These are phyloP conservation scores for Cebidichthys violaceus DNA, from an alignment of 2,113 vertebrate species.

Conservation along the genomic window DNA sequence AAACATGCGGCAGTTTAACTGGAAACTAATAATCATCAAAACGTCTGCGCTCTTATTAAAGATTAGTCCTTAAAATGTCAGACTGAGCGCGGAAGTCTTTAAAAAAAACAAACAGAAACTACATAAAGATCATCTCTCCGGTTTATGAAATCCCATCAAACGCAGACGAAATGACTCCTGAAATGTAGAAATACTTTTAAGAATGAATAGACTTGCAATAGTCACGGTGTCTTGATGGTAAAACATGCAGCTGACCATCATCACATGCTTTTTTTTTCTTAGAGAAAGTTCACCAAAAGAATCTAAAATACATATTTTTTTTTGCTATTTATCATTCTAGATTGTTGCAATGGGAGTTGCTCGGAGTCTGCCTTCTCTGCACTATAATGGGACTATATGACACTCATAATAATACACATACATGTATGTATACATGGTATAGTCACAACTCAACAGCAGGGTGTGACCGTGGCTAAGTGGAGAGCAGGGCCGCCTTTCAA, in stretches of 20 bases:
- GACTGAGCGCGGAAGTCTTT: neutral
- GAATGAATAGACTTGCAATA: neutral
- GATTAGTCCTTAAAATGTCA: neutral
- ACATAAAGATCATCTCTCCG: neutral
- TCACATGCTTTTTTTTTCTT: neutral
- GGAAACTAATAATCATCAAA: neutral
- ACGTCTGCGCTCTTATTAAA: neutral
- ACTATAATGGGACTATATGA: too few relatives aligned
- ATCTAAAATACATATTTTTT: too few relatives aligned
- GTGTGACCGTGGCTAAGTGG: too few relatives aligned
- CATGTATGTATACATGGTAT: too few relatives aligned
- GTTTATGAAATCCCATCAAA: too few relatives aligned
- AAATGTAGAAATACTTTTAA: neutral
- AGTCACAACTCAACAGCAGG: too few relatives aligned
- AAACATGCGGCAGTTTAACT: neutral
- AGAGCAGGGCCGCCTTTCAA: too few relatives aligned
- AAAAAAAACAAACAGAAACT: neutral
- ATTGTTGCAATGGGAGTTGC: too few relatives aligned
- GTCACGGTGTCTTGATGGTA: neutral
- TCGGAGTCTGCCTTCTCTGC: too few relatives aligned
- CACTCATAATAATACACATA: too few relatives aligned
- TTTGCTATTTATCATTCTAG: too few relatives aligned
- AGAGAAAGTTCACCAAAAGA: neutral
- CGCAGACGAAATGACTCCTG: too few relatives aligned
- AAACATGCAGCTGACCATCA: neutral